Percentiles rank a stretch among this genome's conserved stretches.
phyloP scores from a whole-genome alignment of 2,797 vertebrate genomes.

The Valencia hispanica region DNA sequence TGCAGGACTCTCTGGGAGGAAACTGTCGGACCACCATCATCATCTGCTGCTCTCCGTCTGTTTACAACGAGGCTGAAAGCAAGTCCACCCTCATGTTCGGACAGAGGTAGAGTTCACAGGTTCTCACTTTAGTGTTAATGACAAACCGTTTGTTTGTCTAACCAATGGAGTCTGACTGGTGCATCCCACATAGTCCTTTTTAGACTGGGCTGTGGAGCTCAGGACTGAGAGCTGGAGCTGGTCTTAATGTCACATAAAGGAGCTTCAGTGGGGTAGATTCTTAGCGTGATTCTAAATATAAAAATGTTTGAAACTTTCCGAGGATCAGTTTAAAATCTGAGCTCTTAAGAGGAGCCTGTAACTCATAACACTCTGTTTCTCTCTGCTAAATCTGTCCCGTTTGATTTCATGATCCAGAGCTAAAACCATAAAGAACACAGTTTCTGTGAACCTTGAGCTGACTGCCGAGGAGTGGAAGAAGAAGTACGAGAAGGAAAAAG shows the following conservation, averaged over 20 bases:
- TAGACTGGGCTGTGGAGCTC: background rate
- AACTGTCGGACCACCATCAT: slow-evolving; percentile 97
- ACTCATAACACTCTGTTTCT: background rate
- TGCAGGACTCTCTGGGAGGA: slow-evolving; percentile 95
- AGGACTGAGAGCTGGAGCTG: background rate
- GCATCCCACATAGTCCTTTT: background rate
- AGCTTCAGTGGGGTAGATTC: background rate
- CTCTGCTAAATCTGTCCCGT: background rate
- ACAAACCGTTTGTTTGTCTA: background rate
- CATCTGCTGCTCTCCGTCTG: slow-evolving; percentile 95
- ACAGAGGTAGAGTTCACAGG: slow-evolving; percentile 82
- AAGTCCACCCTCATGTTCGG: slow-evolving; percentile 96
- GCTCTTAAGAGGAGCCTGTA: background rate
- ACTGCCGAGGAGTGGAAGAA: slow-evolving; percentile 98
- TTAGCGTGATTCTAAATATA: background rate
- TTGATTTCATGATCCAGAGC: slow-evolving; percentile 78
- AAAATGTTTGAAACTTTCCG: background rate
- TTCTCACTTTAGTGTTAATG: background rate
- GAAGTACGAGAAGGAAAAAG: slow-evolving; percentile 96
- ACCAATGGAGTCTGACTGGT: background rate
- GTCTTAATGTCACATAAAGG: too few species aligned
- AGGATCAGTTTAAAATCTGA: background rate
- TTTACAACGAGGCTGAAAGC: slow-evolving; percentile 93
- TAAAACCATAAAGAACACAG: slow-evolving; percentile 98
- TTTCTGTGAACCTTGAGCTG: slow-evolving; percentile 94